Conservation (phyloP, 2,888 invertebrate species). For the Poecilobothrus nobilitatus region DNA sequence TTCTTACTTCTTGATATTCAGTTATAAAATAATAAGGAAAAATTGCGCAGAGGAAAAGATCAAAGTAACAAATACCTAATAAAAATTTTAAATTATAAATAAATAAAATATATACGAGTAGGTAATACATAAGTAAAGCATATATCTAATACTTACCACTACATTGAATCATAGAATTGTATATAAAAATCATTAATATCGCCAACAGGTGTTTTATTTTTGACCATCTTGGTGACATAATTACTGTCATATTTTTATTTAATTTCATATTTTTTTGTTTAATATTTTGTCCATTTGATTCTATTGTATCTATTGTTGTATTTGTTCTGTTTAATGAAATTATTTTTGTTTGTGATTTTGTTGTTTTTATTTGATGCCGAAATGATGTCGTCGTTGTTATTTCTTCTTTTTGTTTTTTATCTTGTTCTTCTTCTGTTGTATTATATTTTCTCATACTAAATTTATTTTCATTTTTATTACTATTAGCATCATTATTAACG, state of each 20-base stretch:
- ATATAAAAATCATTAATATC: constrained; percentile 15
- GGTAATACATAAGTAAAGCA: too few relatives aligned
- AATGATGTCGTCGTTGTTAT: not conserved
- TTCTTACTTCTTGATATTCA: too few relatives aligned
- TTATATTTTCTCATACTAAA: not conserved
- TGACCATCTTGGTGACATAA: not conserved
- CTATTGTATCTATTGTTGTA: not conserved
- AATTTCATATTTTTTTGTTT: not conserved
- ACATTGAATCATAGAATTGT: not conserved
- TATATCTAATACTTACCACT: not conserved
- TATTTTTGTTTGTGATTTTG: not conserved
- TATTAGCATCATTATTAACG: not conserved
- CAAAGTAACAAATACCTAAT: too few relatives aligned
- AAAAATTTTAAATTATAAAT: too few relatives aligned
- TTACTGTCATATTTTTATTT: not conserved
- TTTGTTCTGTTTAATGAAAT: not conserved
- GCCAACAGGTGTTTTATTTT: constrained; percentile 15
- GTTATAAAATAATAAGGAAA: too few relatives aligned
- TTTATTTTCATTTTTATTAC: not conserved
- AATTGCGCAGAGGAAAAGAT: too few relatives aligned
- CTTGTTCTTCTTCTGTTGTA: not conserved
- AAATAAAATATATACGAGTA: too few relatives aligned
- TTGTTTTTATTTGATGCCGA: not conserved
- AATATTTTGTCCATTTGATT: not conserved
- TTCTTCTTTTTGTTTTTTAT: not conserved